These are phyloP conservation scores for Dromaius novaehollandiae DNA, from an alignment of 2,113 vertebrate genomes.

Conservation along the genomic window DNA sequence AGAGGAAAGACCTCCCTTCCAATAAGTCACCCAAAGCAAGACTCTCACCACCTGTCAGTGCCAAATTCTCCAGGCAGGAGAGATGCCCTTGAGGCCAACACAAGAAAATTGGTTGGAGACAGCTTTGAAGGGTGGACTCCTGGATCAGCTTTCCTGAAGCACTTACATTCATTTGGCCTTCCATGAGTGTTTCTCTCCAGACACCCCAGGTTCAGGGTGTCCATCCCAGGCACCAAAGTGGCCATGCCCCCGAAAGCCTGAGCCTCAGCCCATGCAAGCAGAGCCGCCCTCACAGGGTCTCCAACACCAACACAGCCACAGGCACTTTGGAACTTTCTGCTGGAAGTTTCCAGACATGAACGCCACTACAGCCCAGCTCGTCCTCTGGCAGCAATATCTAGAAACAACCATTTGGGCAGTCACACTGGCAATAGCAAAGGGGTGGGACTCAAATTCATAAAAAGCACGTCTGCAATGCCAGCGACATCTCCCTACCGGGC, in stretches of 20 bases:
- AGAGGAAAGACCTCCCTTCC: neutral
- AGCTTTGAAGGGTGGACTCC: accelerated
- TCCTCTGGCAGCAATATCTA: neutral
- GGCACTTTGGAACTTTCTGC: neutral
- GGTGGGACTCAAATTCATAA: neutral
- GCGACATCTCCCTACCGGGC: neutral
- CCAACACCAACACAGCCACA: neutral
- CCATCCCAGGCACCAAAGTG: neutral
- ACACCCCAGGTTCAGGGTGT: accelerated
- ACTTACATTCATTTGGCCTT: accelerated
- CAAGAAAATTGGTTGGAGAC: neutral
- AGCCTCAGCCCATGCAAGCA: neutral
- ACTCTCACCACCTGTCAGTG: neutral
- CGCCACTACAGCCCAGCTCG: neutral
- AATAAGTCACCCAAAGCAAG: neutral
- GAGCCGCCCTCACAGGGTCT: neutral
- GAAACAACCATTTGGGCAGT: neutral
- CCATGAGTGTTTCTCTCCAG: neutral
- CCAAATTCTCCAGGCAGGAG: neutral
- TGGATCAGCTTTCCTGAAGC: neutral
- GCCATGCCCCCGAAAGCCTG: neutral
- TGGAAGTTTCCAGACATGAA: neutral
- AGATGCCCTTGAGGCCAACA: neutral
- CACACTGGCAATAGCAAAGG: neutral
- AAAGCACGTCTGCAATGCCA: neutral